phyloP scores from a whole-genome alignment of 2,113 vertebrate genomes.

The Oreochromis spilurus region DNA sequence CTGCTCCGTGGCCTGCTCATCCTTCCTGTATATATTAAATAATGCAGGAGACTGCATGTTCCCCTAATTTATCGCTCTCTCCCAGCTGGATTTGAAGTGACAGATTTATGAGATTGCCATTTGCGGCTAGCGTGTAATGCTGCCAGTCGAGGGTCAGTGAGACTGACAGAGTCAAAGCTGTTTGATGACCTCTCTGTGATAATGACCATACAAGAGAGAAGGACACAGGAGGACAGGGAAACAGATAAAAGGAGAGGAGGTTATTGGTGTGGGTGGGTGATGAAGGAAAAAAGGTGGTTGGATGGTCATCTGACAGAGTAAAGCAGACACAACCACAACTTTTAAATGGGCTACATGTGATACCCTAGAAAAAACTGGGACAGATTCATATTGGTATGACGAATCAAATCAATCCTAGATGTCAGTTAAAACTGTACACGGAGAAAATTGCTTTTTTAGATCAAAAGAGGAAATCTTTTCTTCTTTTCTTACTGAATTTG shows the following conservation, averaged over 20 bases:
- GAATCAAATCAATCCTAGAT: neutral
- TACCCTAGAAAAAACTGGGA: neutral
- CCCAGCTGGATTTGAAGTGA: conserved; percentile 59
- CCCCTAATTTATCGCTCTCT: conserved; percentile 46
- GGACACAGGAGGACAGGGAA: conserved; percentile 48
- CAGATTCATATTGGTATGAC: neutral
- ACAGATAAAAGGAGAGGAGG: conserved; percentile 29
- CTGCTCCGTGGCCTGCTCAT: conserved; percentile 7
- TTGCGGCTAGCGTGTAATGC: conserved; percentile 21
- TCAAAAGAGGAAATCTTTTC: neutral
- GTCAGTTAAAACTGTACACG: neutral
- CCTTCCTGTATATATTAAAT: conserved; percentile 31
- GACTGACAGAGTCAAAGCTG: conserved; percentile 50
- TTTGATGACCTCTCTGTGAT: conserved; percentile 61
- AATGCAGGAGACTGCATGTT: conserved; percentile 19
- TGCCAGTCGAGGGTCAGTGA: conserved; percentile 22
- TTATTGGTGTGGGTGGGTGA: conserved; percentile 7
- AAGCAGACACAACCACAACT: neutral
- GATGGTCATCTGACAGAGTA: neutral
- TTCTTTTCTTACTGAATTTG: neutral
- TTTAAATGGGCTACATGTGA: neutral
- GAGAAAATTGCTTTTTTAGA: neutral
- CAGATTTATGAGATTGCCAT: conserved; percentile 65
- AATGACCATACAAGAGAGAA: conserved; percentile 47
- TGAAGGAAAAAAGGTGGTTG: neutral